phyloP scores from a whole-genome alignment of 2,888 invertebrate species.

The Meiosimyza decipiens region DNA sequence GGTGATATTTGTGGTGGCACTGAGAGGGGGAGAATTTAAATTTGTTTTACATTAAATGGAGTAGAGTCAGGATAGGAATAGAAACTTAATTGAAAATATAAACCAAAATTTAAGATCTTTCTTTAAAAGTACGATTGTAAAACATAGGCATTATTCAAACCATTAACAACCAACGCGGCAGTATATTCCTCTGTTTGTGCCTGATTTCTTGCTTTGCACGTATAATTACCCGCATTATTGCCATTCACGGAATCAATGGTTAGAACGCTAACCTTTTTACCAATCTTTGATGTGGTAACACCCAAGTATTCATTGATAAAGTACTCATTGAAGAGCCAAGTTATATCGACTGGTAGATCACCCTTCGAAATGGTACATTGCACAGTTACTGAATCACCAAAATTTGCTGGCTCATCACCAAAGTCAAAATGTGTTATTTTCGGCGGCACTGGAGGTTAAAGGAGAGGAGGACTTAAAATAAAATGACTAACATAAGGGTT shows the following conservation, averaged over 20 bases:
- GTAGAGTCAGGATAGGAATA: neutral
- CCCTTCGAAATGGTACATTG: slow-evolving; percentile 76
- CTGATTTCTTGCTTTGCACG: slow-evolving; percentile 70
- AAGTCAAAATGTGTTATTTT: slow-evolving; percentile 70
- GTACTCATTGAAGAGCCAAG: slow-evolving; percentile 76
- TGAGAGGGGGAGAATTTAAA: slow-evolving; percentile 21
- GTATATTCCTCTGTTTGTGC: slow-evolving; percentile 70
- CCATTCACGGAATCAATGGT: slow-evolving; percentile 72
- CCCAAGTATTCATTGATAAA: slow-evolving; percentile 71
- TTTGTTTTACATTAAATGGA: neutral
- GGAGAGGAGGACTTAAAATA: slow-evolving; percentile 3
- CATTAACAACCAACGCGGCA: slow-evolving; percentile 70
- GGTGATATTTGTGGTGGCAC: slow-evolving; percentile 68
- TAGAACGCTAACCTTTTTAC: slow-evolving; percentile 69
- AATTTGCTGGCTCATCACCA: slow-evolving; percentile 72
- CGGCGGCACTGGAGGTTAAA: slow-evolving; percentile 60
- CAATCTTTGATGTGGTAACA: slow-evolving; percentile 67
- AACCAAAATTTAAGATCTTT: neutral
- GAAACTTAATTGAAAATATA: neutral
- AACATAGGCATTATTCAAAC: slow-evolving; percentile 52
- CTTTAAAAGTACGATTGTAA: neutral
- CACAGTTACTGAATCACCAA: slow-evolving; percentile 74
- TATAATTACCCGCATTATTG: slow-evolving; percentile 71
- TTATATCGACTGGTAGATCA: slow-evolving; percentile 75
- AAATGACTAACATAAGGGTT: neutral